These are phyloP conservation scores for Ranitomeya imitator DNA, from an alignment of 2,113 vertebrate genomes.

Conservation along the genomic window DNA sequence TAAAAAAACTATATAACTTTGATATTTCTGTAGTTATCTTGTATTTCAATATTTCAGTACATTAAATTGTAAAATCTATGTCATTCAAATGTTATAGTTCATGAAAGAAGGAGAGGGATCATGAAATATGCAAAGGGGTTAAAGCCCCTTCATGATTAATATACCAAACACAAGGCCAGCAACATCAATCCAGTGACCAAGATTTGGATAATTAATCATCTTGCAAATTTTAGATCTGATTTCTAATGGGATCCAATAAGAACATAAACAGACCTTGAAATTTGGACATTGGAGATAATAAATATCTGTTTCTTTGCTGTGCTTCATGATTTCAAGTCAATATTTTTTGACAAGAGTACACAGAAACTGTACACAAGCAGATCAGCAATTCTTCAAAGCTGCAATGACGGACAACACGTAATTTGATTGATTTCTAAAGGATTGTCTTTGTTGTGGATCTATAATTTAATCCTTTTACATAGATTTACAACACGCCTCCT, in stretches of 20 bases:
- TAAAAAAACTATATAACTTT: too few species aligned
- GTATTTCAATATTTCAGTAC: too few species aligned
- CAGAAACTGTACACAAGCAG: neutral
- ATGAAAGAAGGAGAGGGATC: too few species aligned
- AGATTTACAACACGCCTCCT: constrained; percentile 15
- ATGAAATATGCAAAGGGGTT: too few species aligned
- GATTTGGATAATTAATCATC: neutral
- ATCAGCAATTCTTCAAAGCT: neutral
- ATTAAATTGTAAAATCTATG: too few species aligned
- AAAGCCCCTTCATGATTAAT: neutral
- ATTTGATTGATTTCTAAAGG: constrained; percentile 38
- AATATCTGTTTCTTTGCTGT: neutral
- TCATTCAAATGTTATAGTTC: too few species aligned
- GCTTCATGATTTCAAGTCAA: neutral
- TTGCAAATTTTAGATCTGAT: neutral
- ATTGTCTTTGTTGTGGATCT: constrained; percentile 34
- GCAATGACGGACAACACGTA: neutral
- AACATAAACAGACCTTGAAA: neutral
- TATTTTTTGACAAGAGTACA: neutral
- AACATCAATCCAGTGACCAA: neutral
- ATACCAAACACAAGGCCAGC: neutral
- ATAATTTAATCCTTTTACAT: constrained; percentile 46
- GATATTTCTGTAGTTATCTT: too few species aligned
- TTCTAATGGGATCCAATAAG: neutral
- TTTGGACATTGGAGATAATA: neutral